Evolutionary conservation across 2,888 invertebrate genomes (phyloP).

Genomic region (Linnaemya vulpina): DNA sequence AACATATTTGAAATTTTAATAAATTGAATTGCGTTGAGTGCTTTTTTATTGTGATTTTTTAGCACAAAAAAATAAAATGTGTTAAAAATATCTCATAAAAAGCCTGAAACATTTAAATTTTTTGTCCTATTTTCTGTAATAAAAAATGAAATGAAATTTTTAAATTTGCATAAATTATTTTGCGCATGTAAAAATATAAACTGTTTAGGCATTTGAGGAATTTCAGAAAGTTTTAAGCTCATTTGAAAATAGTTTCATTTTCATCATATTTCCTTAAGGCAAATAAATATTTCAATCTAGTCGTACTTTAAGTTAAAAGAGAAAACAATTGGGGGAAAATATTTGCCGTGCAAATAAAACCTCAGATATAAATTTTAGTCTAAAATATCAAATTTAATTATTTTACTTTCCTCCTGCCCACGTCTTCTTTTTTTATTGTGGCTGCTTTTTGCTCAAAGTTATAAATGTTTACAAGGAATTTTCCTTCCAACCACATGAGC

Average conservation of each 20-base stretch:
- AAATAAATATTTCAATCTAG: background rate
- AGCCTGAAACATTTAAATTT: background rate
- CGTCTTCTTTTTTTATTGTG: background rate
- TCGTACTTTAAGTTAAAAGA: background rate
- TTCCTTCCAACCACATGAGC: conserved; percentile 5
- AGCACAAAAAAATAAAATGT: conserved; percentile 1
- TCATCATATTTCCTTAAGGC: background rate
- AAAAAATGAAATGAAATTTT: background rate
- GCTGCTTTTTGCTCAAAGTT: background rate
- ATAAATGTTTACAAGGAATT: conserved; percentile 4
- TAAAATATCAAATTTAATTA: conserved; percentile 20
- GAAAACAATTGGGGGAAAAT: background rate
- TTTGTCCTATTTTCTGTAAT: background rate
- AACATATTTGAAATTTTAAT: background rate
- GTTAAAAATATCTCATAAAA: background rate
- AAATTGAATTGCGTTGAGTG: background rate
- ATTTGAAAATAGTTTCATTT: too few relatives aligned
- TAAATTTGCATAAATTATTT: background rate
- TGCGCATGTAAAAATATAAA: background rate
- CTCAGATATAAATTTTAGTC: conserved; percentile 36
- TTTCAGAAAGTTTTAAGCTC: too few relatives aligned
- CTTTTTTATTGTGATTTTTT: background rate
- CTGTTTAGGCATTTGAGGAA: too few relatives aligned
- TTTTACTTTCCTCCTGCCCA: background rate
- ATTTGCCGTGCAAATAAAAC: conserved; percentile 15